Evolutionary conservation across 2,113 vertebrate genomes (phyloP).

Genomic region (Psittacus erithacus): DNA sequence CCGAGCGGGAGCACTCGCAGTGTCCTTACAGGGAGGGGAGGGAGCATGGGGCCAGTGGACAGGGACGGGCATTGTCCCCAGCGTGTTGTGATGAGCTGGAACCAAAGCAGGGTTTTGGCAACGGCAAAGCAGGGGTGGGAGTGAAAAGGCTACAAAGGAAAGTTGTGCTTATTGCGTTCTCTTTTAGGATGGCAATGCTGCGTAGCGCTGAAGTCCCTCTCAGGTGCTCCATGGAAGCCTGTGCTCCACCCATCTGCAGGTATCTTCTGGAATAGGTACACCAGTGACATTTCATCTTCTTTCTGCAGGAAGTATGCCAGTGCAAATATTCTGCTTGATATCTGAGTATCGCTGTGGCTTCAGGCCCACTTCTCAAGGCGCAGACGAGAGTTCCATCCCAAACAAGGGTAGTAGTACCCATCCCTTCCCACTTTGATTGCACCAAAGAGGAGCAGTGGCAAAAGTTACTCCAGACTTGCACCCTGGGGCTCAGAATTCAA

Average conservation of each 20-base stretch:
- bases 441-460: not conserved
- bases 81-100: fast-evolving
- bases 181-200: not conserved
- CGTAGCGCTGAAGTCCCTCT: not conserved
- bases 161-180: not conserved
- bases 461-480: not conserved
- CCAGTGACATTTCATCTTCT: not conserved
- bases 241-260: fast-evolving
- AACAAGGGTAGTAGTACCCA: not conserved
- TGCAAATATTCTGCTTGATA: not conserved
- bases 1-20: not conserved
- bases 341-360: not conserved
- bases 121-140: not conserved
- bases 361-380: not conserved
- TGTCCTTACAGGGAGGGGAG: too few relatives aligned
- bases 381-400: fast-evolving
- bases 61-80: not conserved
- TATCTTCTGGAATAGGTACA: not conserved
- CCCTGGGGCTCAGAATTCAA: not conserved
- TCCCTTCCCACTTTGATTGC: not conserved
- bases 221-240: not conserved
- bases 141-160: not conserved
- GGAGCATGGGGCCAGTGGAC: fast-evolving
- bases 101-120: not conserved
- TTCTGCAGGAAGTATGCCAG: not conserved